A percentile compares a stretch with the other conserved stretches of the same genome.
These are phyloP conservation scores for Paracentrotus lividus DNA, from an alignment of 53 echinoderm and acorn worm genomes.

Conservation along the genomic window DNA sequence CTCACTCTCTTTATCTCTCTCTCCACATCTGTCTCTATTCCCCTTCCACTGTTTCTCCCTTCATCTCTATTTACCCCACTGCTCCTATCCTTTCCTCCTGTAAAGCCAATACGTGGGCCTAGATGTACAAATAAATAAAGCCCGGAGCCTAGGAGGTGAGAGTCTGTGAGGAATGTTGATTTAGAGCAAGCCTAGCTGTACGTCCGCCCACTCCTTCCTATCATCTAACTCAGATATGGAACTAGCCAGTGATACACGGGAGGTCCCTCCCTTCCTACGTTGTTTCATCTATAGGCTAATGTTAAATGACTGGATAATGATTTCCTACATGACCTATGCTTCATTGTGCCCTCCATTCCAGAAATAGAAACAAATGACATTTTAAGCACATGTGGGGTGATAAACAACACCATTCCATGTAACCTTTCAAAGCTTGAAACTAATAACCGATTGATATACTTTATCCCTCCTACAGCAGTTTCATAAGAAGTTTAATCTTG, in stretches of 20 bases:
- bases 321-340: slow-evolving; percentile 12
- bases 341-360: neutral
- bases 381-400: neutral
- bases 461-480: neutral
- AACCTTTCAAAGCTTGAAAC: neutral
- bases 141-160: neutral
- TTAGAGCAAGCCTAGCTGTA: slow-evolving; percentile 14
- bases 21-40: too few species aligned
- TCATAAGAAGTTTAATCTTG: neutral
- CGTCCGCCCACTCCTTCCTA: slow-evolving; percentile 5
- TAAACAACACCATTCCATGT: neutral
- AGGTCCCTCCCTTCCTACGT: neutral
- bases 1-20: neutral
- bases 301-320: slow-evolving; percentile 22
- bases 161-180: slow-evolving; percentile 14
- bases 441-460: neutral
- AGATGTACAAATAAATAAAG: slow-evolving; percentile 14
- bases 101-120: neutral
- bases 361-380: slow-evolving; percentile 46
- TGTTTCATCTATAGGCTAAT: too few species aligned
- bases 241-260: neutral
- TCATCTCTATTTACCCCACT: neutral
- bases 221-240: slow-evolving; percentile 32
- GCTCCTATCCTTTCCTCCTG: neutral
- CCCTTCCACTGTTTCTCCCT: neutral